A percentile compares a stretch with the other conserved stretches of the same genome.
Evolutionary conservation across 1,140 invertebrate genomes (phyloP).

Genomic region (Brachionus sp.): DNA sequence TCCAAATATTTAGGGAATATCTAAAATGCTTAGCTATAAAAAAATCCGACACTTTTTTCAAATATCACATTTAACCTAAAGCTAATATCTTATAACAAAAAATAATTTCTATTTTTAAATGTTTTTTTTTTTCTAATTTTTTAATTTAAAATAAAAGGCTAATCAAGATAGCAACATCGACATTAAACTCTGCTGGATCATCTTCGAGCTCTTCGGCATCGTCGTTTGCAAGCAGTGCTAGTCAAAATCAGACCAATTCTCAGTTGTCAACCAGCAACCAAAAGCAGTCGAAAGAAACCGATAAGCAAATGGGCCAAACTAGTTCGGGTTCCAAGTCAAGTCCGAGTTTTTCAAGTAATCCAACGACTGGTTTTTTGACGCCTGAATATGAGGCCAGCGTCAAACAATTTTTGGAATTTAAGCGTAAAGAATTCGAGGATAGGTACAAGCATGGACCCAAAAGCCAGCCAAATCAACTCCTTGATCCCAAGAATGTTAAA

Average conservation of each 20-base stretch:
- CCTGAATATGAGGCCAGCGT: slow-evolving; percentile 35
- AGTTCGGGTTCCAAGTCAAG: neutral
- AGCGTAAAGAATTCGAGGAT: slow-evolving; percentile 44
- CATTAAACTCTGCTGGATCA: neutral
- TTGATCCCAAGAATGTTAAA: slow-evolving; percentile 12
- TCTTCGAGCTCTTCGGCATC: slow-evolving; percentile 17
- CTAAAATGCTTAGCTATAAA: neutral
- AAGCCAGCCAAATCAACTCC: neutral
- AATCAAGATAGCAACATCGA: slow-evolving; percentile 37
- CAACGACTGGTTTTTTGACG: slow-evolving; percentile 6
- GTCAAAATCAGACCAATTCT: neutral
- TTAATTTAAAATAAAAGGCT: neutral
- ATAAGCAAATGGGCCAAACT: slow-evolving; percentile 15
- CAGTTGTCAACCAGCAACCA: neutral
- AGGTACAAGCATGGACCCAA: slow-evolving; percentile 25
- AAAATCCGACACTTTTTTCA: neutral
- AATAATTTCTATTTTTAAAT: neutral
- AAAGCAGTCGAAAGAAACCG: neutral
- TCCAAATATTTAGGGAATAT: neutral
- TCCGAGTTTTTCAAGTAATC: slow-evolving; percentile 2
- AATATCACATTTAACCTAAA: neutral
- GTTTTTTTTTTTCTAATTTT: neutral
- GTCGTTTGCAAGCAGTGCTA: neutral
- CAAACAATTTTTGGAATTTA: slow-evolving; percentile 38
- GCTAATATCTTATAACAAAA: neutral